These are phyloP conservation scores for Mactra quadrangularis DNA, from an alignment of 1,140 invertebrate genomes.

Conservation along the genomic window DNA sequence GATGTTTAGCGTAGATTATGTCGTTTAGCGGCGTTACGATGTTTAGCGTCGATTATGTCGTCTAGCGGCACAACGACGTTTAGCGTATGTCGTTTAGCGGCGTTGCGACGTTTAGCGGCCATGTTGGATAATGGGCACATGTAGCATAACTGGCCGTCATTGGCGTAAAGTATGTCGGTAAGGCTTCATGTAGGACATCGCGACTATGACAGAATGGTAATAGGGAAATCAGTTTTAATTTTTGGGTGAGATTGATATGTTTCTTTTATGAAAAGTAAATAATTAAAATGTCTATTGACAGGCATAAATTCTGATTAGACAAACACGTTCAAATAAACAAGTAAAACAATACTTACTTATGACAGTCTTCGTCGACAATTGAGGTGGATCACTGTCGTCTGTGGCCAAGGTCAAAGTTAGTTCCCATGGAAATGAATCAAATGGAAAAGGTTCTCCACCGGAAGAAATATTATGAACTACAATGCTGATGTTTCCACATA, in stretches of 20 bases:
- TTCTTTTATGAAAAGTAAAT: not conserved
- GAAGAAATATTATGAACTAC: not conserved
- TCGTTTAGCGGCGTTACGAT: too few relatives aligned
- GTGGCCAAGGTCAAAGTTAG: not conserved
- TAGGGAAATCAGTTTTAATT: not conserved
- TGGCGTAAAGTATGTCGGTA: not conserved
- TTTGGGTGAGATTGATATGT: not conserved
- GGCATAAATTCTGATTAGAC: not conserved
- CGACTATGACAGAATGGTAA: not conserved
- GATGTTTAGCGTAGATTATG: too few relatives aligned
- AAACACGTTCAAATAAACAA: not conserved
- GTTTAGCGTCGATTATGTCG: too few relatives aligned
- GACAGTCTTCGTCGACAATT: slow-evolving; percentile 1
- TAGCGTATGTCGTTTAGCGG: too few relatives aligned
- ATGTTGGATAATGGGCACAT: too few relatives aligned
- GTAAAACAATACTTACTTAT: not conserved
- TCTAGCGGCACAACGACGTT: too few relatives aligned
- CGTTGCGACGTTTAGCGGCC: too few relatives aligned
- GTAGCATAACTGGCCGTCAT: too few relatives aligned
- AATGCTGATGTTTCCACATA: not conserved
- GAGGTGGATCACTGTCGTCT: not conserved
- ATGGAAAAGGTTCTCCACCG: not conserved
- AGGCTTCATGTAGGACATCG: not conserved
- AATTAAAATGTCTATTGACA: not conserved
- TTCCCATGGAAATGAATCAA: slow-evolving; percentile 23